Evolutionary conservation across 1,140 invertebrate genomes (phyloP), one percentile per base, ranked within the genome.

Genomic region (Hycleus phaleratus): DNA sequence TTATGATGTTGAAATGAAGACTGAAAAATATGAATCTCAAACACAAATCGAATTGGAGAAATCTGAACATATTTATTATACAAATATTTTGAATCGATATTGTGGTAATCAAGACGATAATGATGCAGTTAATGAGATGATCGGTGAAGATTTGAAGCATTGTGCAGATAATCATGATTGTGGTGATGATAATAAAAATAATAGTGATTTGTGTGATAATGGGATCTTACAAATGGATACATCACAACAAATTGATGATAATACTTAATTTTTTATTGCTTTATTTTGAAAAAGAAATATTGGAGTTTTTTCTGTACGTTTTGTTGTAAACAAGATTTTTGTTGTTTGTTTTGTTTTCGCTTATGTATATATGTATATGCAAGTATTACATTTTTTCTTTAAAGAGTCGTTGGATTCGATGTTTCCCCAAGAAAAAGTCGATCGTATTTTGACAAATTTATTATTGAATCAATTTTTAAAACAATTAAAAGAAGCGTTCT

Each of bases 51-150:
- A 12, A 38, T 12, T 53, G 25, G 53, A 58, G 25, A 45, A 56
- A n/a, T 59, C 55, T 10, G 50, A 59, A 46, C 58, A 66, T 40
- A 61, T 66, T 47, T 61, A 66, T 25, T 68, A 68, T 50, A 68
- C 63, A 4, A 59, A 58, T 39, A 59, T 67, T 43, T 49, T 68
- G 42, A 48, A 57, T 45, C 48, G 60, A 24, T 68, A 64, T 45
- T 63, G 64, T 44, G 52, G 53, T 3, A 48, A 42, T 40, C 39
- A 60, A 0, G 64, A 68, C 4, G 66, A 66, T 26, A 64, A 60
- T 55, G 11, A 42, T 3, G 64, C 64, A 40, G 50, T 44, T 8
- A 62, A 61, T 44, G 50, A 57, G 2, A 12, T 38, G n/a, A 58
- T 61, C 10, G 59, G 38, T 4, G 49, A 61, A 12, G 57, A 55